phyloP scores from a whole-genome alignment of 2,113 vertebrate genomes.

The Ceyx melanurus region DNA sequence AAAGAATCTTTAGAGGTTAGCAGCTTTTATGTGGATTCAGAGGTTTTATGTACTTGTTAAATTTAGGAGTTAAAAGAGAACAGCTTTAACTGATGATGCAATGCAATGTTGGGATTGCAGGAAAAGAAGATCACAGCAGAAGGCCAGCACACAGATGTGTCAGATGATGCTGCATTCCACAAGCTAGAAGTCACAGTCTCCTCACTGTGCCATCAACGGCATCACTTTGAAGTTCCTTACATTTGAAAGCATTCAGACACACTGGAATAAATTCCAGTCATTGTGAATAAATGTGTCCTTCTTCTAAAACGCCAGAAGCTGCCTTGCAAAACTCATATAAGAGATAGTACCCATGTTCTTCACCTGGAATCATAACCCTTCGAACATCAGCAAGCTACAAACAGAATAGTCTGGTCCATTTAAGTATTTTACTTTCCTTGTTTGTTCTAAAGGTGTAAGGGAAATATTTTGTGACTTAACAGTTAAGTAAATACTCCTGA shows the following conservation, averaged over 20 bases:
- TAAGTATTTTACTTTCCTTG: background rate
- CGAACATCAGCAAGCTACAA: background rate
- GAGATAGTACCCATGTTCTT: background rate
- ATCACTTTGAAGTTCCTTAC: background rate
- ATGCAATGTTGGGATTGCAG: conserved; percentile 22
- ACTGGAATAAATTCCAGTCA: background rate
- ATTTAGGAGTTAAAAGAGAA: conserved; percentile 41
- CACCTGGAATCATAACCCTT: background rate
- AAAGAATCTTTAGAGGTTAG: conserved; percentile 13
- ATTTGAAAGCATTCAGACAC: conserved; percentile 25
- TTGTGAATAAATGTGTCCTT: background rate
- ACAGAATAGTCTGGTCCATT: background rate
- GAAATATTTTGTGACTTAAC: background rate
- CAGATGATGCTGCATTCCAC: conserved; percentile 42
- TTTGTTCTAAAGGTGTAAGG: background rate
- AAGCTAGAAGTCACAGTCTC: conserved; percentile 23
- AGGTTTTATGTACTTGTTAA: conserved; percentile 34
- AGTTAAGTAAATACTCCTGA: background rate
- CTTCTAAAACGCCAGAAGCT: background rate
- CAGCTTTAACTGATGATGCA: conserved; percentile 50
- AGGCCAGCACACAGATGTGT: conserved; percentile 49
- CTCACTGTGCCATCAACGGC: background rate
- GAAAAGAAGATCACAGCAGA: conserved; percentile 35
- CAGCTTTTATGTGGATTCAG: conserved; percentile 45
- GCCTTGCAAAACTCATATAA: conserved; percentile 19